Percentiles rank a stretch among this genome's conserved stretches.
Evolutionary conservation across 2,888 invertebrate genomes (phyloP).

Genomic region (Boloria euphrosyne): DNA sequence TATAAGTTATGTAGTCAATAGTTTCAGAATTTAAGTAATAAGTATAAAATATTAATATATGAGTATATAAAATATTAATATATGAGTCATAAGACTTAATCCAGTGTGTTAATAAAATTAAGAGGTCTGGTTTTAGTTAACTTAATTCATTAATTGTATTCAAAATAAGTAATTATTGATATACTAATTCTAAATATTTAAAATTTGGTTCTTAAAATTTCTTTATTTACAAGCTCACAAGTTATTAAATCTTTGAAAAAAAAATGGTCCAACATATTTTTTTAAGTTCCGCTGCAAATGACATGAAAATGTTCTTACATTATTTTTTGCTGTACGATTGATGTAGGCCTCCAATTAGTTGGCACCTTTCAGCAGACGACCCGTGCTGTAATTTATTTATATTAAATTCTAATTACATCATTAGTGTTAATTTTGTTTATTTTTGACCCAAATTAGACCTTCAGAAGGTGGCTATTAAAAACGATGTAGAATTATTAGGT

Average conservation of each 20-base stretch:
- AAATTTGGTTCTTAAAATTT: too few relatives aligned
- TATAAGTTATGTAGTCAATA: too few relatives aligned
- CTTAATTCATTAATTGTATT: too few relatives aligned
- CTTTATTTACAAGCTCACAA: neutral
- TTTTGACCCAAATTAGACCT: neutral
- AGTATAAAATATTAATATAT: too few relatives aligned
- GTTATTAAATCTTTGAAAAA: neutral
- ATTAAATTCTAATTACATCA: conserved; percentile 9
- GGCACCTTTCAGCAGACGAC: conserved; percentile 8
- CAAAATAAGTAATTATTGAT: too few relatives aligned
- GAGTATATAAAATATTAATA: too few relatives aligned
- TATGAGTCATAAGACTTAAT: too few relatives aligned
- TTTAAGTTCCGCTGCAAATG: conserved; percentile 1
- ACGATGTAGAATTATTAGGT: neutral
- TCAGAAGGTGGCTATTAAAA: neutral
- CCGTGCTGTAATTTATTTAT: conserved; percentile 7
- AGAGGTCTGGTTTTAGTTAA: too few relatives aligned
- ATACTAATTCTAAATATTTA: too few relatives aligned
- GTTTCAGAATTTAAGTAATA: too few relatives aligned
- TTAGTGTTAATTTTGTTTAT: neutral
- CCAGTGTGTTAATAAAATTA: too few relatives aligned
- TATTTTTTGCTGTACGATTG: conserved; percentile 17
- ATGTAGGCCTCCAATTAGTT: conserved; percentile 28
- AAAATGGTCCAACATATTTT: neutral
- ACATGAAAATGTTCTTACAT: conserved; percentile 17